Conservation (phyloP, 2,888 invertebrate genomes). For the Hymenopus coronatus region DNA sequence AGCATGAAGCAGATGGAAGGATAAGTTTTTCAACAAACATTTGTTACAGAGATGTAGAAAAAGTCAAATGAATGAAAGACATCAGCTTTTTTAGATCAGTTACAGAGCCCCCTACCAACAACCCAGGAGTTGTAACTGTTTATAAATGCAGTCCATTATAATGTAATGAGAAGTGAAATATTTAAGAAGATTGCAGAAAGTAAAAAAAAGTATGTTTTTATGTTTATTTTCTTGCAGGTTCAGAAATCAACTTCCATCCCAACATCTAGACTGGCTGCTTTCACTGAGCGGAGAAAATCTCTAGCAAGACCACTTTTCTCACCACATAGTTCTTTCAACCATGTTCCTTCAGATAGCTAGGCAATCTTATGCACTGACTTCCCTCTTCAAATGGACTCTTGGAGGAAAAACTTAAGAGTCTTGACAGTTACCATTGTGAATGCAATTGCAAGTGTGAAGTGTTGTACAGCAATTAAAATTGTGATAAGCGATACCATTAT, state of each 20-base stretch:
- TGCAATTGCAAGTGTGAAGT: background rate
- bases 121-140: background rate
- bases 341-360: background rate
- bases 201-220: background rate
- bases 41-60: no score
- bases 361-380: background rate
- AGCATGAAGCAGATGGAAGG: no score
- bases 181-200: no score
- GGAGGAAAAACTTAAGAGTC: background rate
- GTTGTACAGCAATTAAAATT: background rate
- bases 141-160: background rate
- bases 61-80: no score
- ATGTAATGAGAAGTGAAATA: background rate
- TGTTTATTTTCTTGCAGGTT: conserved; percentile 38
- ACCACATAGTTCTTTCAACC: background rate
- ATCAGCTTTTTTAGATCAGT: no score
- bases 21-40: no score
- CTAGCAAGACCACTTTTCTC: conserved; percentile 25
- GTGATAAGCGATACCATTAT: background rate
- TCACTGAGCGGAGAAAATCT: conserved; percentile 43
- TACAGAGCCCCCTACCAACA: no score
- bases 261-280: conserved; percentile 45
- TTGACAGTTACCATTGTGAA: background rate
- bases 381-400: background rate
- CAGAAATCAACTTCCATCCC: conserved; percentile 42